Evolutionary conservation across 2,113 vertebrate species (phyloP).

Genomic region (Pardalotus punctatus): DNA sequence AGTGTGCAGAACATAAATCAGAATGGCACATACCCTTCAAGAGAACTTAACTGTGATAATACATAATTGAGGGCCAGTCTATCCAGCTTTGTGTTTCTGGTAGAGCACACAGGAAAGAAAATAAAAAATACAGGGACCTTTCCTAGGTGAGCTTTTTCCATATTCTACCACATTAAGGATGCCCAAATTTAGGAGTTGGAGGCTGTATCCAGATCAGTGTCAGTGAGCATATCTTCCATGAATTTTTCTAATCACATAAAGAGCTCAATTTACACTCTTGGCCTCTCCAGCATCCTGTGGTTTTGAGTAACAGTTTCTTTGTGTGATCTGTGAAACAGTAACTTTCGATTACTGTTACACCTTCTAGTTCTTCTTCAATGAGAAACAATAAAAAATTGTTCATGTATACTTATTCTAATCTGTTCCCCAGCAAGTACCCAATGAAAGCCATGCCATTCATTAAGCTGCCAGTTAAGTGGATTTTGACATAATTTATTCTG

Average conservation of each 20-base stretch:
- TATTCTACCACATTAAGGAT: background rate
- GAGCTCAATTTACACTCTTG: accelerated
- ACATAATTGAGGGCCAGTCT: background rate
- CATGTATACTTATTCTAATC: background rate
- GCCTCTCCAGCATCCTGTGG: background rate
- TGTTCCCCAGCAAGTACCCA: background rate
- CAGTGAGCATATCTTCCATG: background rate
- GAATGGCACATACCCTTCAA: background rate
- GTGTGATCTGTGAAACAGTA: background rate
- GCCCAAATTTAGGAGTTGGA: background rate
- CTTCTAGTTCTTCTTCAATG: background rate
- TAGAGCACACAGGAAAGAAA: background rate
- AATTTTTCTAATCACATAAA: background rate
- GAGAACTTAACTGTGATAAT: background rate
- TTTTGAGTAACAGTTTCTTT: background rate
- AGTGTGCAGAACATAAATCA: background rate
- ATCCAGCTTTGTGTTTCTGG: background rate
- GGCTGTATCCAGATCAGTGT: background rate
- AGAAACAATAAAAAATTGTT: background rate
- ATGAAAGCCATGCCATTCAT: background rate
- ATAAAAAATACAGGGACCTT: background rate
- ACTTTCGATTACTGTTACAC: background rate
- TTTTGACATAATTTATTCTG: background rate
- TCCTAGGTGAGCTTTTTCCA: background rate
- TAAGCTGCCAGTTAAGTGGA: background rate